Conservation (phyloP, 2,113 vertebrate species). For the Kryptolebias marmoratus region DNA sequence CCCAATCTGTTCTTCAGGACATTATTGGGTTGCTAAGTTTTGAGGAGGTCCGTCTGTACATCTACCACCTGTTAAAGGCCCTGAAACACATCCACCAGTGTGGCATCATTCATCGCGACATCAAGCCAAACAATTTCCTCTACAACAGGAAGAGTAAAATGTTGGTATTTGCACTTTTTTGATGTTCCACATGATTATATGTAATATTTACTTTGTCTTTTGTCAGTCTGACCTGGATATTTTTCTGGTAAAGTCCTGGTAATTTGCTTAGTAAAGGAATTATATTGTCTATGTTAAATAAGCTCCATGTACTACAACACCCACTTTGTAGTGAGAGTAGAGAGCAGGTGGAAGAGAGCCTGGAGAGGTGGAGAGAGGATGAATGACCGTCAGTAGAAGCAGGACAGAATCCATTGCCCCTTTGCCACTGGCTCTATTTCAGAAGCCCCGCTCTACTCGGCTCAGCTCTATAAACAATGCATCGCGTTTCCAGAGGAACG, state of each 20-base stretch:
- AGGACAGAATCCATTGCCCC: too few species aligned
- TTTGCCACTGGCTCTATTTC: too few species aligned
- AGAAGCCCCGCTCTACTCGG: too few species aligned
- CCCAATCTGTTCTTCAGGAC: constrained; percentile 81
- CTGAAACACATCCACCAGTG: constrained; percentile 93
- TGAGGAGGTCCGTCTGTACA: constrained; percentile 93
- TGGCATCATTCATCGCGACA: constrained; percentile 96
- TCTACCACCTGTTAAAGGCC: constrained; percentile 92
- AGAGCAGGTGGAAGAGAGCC: too few species aligned
- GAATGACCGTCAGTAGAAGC: too few species aligned
- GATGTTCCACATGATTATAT: neutral
- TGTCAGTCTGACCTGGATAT: neutral
- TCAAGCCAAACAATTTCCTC: constrained; percentile 90
- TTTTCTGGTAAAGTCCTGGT: neutral
- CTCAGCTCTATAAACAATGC: too few species aligned
- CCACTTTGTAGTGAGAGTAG: too few species aligned
- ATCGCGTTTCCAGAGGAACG: too few species aligned
- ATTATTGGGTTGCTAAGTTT: constrained; percentile 89
- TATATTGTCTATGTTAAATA: neutral
- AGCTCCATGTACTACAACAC: neutral
- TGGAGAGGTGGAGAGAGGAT: too few species aligned
- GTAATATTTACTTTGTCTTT: too few species aligned
- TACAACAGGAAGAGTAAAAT: constrained; percentile 86
- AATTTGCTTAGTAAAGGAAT: too few species aligned
- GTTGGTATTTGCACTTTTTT: constrained; percentile 78